phyloP scores from a whole-genome alignment of 1,140 invertebrate species.

The Drosophila micromelanica region DNA sequence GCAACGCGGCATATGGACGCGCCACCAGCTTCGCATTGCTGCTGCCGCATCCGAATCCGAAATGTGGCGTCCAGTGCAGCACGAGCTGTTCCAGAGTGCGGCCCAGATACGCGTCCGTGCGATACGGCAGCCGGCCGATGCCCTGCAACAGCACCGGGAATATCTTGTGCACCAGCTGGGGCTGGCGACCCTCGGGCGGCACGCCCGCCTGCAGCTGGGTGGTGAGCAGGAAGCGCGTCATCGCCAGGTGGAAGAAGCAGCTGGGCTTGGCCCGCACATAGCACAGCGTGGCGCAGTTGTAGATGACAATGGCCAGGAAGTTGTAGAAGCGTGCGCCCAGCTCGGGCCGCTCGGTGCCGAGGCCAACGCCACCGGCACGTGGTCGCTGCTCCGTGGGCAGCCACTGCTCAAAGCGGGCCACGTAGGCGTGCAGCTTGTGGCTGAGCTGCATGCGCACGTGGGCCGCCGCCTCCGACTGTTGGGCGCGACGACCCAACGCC shows the following conservation, averaged over 20 bases:
- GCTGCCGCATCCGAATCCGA: constrained; percentile 65
- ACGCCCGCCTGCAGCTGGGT: constrained; percentile 69
- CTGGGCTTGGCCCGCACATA: constrained; percentile 77
- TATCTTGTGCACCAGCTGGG: constrained; percentile 77
- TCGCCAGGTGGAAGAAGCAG: constrained; percentile 80
- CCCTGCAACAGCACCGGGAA: constrained; percentile 81
- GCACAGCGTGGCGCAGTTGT: constrained; percentile 72
- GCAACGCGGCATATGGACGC: constrained; percentile 58
- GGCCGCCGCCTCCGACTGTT: constrained; percentile 47
- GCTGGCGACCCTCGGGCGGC: constrained; percentile 53
- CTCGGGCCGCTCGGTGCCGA: constrained; percentile 34
- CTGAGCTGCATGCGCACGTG: constrained; percentile 64
- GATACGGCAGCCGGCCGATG: constrained; percentile 71
- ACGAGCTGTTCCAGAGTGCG: constrained; percentile 74
- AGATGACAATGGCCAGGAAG: constrained; percentile 81
- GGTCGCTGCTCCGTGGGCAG: constrained; percentile 49
- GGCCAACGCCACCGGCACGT: neutral
- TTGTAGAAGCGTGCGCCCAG: constrained; percentile 72
- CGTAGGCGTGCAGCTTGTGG: constrained; percentile 71
- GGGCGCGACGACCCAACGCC: constrained; percentile 57
- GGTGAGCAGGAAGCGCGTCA: constrained; percentile 75
- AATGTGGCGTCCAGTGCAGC: constrained; percentile 78
- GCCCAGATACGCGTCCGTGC: constrained; percentile 67
- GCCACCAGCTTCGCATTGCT: constrained; percentile 62
- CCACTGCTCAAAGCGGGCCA: constrained; percentile 77